These are phyloP conservation scores for Sebastes oblongus DNA, from an alignment of 2,797 vertebrate species.

Conservation along the genomic window DNA sequence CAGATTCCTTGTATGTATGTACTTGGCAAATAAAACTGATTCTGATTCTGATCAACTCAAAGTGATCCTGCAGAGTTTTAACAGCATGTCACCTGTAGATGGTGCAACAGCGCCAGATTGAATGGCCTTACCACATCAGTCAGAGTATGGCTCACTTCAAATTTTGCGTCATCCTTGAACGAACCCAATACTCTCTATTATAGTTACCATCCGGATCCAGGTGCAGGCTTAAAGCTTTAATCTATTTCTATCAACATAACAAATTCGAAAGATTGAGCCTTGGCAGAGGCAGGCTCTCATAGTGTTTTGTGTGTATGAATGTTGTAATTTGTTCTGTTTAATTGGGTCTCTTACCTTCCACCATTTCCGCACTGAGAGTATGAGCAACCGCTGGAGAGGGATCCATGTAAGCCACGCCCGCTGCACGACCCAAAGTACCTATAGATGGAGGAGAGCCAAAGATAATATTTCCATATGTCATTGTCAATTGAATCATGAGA, in stretches of 20 bases:
- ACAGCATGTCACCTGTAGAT: neutral
- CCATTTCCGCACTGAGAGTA: slow-evolving; percentile 75
- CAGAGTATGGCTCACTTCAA: neutral
- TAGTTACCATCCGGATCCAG: neutral
- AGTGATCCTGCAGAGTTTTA: neutral
- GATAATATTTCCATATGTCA: neutral
- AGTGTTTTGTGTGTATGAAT: neutral
- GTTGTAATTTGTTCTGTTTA: neutral
- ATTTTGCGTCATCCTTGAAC: neutral
- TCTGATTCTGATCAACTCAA: neutral
- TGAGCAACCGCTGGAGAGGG: slow-evolving; percentile 75
- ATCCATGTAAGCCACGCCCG: slow-evolving; percentile 67
- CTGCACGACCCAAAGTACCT: slow-evolving; percentile 39
- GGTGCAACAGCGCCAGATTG: neutral
- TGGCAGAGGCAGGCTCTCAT: neutral
- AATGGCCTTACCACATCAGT: neutral
- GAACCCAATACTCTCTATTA: neutral
- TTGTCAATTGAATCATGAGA: neutral
- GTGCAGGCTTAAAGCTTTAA: neutral
- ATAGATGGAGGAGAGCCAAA: neutral
- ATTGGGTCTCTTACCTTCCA: slow-evolving; percentile 84
- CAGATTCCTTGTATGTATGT: too few relatives aligned
- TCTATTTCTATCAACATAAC: neutral
- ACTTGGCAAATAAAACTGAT: too few relatives aligned
- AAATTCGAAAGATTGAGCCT: neutral